Evolutionary conservation across 2,888 invertebrate species (phyloP).

Genomic region (Ectemnius continuus): DNA sequence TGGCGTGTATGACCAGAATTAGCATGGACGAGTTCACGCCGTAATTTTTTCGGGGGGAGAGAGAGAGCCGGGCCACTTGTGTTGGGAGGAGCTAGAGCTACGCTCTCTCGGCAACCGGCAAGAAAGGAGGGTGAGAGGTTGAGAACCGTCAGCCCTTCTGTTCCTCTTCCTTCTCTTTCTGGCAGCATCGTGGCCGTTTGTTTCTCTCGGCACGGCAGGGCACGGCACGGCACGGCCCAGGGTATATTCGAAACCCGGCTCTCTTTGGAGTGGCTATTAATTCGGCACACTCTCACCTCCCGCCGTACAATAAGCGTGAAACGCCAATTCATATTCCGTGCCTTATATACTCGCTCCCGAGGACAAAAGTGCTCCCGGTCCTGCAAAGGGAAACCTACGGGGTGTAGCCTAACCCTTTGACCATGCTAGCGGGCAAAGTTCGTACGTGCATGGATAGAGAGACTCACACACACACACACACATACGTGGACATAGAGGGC

Average conservation of each 20-base stretch:
- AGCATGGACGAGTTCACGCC: slow-evolving; percentile 55
- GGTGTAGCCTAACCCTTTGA: slow-evolving; percentile 60
- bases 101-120: too few relatives aligned
- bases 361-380: slow-evolving; percentile 65
- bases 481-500: background rate
- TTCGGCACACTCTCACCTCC: slow-evolving; percentile 72
- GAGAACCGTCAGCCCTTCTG: slow-evolving; percentile 47
- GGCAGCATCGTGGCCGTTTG: slow-evolving; percentile 11
- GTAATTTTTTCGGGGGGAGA: slow-evolving; percentile 49
- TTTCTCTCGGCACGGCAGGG: background rate
- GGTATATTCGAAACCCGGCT: slow-evolving; percentile 64
- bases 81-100: too few relatives aligned
- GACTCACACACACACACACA: slow-evolving; percentile 5
- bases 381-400: slow-evolving; percentile 55
- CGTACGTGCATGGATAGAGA: slow-evolving; percentile 21
- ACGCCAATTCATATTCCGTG: slow-evolving; percentile 75
- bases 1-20: slow-evolving; percentile 47
- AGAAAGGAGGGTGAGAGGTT: slow-evolving; percentile 35
- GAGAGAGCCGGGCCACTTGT: background rate
- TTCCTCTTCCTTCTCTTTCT: slow-evolving; percentile 14
- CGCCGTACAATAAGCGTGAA: slow-evolving; percentile 74
- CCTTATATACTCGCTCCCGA: slow-evolving; percentile 65
- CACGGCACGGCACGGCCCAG: slow-evolving; percentile 33
- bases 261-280: slow-evolving; percentile 74
- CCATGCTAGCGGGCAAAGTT: slow-evolving; percentile 56